Evolutionary conservation across 2,888 invertebrate species (phyloP).

Genomic region (Mesochorus sp.): DNA sequence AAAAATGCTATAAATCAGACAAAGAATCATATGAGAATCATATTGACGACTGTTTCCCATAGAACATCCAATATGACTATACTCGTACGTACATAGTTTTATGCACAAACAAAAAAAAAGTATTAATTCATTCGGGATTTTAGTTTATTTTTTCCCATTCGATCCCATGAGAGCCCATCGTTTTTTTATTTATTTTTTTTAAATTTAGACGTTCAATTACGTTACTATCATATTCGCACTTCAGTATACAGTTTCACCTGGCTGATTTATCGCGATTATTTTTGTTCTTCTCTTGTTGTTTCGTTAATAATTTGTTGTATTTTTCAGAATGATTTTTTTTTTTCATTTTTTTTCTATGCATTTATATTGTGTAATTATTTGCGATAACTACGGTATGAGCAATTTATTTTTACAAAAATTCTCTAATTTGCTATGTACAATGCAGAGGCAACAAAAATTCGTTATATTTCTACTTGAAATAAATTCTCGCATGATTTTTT

Average conservation of each 20-base stretch:
- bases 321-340: neutral
- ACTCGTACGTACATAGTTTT: slow-evolving; percentile 46
- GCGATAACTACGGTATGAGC: too few species aligned
- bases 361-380: too few species aligned
- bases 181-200: slow-evolving; percentile 30
- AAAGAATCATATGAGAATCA: neutral
- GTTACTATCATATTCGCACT: neutral
- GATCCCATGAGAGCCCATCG: slow-evolving; percentile 4
- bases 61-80: slow-evolving; percentile 22
- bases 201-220: slow-evolving; percentile 19
- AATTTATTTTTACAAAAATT: too few species aligned
- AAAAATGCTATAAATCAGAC: neutral
- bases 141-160: slow-evolving; percentile 39
- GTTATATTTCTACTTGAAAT: too few species aligned
- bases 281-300: neutral
- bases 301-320: slow-evolving; percentile 1
- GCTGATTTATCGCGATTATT: slow-evolving; percentile 5
- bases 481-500: too few species aligned
- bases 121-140: slow-evolving; percentile 47
- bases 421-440: too few species aligned
- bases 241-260: slow-evolving; percentile 49
- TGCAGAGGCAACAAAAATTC: too few species aligned
- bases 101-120: slow-evolving; percentile 65
- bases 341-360: neutral
- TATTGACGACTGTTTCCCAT: neutral